Evolutionary conservation across 2,797 vertebrate genomes (phyloP).

Genomic region (Eupleurogrammus muticus): DNA sequence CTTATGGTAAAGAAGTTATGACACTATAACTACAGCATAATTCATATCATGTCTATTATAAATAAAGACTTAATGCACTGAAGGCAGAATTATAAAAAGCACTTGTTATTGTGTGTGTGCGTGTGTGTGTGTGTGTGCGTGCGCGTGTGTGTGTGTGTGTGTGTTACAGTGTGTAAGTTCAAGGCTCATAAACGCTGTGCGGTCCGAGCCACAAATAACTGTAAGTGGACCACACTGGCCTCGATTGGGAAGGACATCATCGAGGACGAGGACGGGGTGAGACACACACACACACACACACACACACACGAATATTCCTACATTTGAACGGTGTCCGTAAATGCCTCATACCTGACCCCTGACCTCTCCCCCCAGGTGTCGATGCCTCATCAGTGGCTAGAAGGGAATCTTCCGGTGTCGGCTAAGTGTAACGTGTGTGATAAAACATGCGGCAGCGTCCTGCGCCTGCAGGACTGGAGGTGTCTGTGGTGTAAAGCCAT

Average conservation of each 20-base stretch:
- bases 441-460: slow-evolving; percentile 95
- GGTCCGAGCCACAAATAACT: slow-evolving; percentile 94
- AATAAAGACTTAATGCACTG: no score
- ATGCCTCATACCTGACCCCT: not conserved
- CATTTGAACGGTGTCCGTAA: not conserved
- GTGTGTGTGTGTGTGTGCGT: not conserved
- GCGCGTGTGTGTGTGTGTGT: not conserved
- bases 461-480: slow-evolving; percentile 95
- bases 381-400: slow-evolving; percentile 98
- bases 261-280: slow-evolving; percentile 96
- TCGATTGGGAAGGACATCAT: slow-evolving; percentile 97
- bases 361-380: slow-evolving; percentile 84
- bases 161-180: slow-evolving; percentile 92
- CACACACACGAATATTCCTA: not conserved
- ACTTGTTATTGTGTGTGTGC: no score
- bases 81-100: no score
- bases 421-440: slow-evolving; percentile 95
- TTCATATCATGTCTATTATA: no score
- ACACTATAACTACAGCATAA: no score
- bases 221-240: slow-evolving; percentile 97
- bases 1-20: no score
- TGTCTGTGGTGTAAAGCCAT: slow-evolving; percentile 98
- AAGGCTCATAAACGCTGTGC: slow-evolving; percentile 97
- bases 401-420: slow-evolving; percentile 95
- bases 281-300: slow-evolving; percentile 34